Base-by-base conservation (phyloP, 1,140 invertebrate genomes). In the Megalopta genalis region DNA sequence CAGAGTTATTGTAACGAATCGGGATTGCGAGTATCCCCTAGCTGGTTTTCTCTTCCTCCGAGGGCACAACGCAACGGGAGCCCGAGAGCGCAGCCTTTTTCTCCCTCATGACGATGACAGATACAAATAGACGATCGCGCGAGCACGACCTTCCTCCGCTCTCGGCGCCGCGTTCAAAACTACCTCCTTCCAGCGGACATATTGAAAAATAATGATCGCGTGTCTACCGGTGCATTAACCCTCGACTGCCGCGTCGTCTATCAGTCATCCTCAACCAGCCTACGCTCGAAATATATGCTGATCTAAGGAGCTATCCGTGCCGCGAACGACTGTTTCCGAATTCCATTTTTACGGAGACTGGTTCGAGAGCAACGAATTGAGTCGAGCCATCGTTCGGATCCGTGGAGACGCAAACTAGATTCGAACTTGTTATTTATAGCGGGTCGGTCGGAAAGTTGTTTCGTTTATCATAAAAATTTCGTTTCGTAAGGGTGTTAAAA, bases 1-100 rank as follows among this genome's bases (percentile, higher is more conserved):
- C 70, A 81, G 79, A 81, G 79, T 81, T 81, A 81, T 81, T 81
- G 79, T 81, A 81, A 81, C 73, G 74, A 81, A 81, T 81, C 74
- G 60, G 79, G 79, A 81, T 81, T 77, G 67, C 77, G 68, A 76
- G 78, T 77, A 77, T 77, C 79, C 69, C 52, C 79, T 71, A 65
- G 62, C 72, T 76, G 21, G 70, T 79, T 73, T 74, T 73, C 77
- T 79, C 70, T 52, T 60, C 27, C 70, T 74, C 70, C 21, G 59
- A 63, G 78, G 57, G 54, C 46, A 63, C 23, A 18, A 64, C 76
- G 23, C 76, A 78, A 71, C 76, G 37, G 76, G 76, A 78, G 68
- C 68, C 23, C 76, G n/a, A 12, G 59, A 12, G 39, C 4, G 21
- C 49, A 18, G 25, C 49, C 59, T 80, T 76, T 80, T 80, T 80